Evolutionary conservation across 2,888 invertebrate genomes (phyloP).

Genomic region (Diarsia brunnea): DNA sequence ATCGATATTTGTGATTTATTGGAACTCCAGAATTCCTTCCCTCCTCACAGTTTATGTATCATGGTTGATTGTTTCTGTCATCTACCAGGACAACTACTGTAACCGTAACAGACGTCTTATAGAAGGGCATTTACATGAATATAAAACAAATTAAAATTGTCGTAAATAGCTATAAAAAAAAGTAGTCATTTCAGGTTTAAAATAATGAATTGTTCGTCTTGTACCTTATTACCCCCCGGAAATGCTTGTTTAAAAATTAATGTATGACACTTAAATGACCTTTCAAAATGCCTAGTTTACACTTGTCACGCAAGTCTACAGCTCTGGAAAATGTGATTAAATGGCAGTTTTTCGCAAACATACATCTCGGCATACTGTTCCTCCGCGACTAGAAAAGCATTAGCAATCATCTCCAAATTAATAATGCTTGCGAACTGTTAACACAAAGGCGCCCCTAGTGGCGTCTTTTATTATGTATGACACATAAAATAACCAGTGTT

Average conservation of each 20-base stretch:
- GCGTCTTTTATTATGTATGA: not conserved
- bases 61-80: not conserved
- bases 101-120: not conserved
- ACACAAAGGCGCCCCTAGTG: not conserved
- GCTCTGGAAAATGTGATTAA: not conserved
- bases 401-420: not conserved
- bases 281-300: not conserved
- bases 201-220: not conserved
- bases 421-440: slow-evolving; percentile 2
- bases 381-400: not conserved
- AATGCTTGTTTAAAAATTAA: not conserved
- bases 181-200: not conserved
- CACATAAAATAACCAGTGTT: not conserved
- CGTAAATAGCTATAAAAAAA: not conserved
- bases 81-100: too few relatives aligned
- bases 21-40: not conserved
- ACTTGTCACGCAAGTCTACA: not conserved
- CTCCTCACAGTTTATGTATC: not conserved
- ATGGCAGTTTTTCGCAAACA: not conserved
- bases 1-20: slow-evolving; percentile 2
- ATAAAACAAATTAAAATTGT: too few relatives aligned
- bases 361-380: not conserved
- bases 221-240: not conserved
- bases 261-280: not conserved
- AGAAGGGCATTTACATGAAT: not conserved